These are phyloP conservation scores for Drosophila formosana DNA, from an alignment of 2,888 invertebrate genomes.

Conservation along the genomic window DNA sequence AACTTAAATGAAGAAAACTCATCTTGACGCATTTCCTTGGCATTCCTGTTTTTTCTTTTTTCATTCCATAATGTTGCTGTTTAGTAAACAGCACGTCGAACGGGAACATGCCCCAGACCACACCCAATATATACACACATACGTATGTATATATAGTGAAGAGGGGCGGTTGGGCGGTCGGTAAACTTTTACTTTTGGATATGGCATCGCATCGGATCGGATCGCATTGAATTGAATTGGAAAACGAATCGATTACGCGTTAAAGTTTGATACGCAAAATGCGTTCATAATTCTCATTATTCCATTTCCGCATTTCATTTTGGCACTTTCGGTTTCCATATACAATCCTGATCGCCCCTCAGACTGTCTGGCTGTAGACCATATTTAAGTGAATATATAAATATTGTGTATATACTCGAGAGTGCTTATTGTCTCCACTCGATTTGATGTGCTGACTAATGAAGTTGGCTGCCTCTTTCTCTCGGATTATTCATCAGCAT, in stretches of 20 bases:
- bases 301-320: conserved; percentile 65
- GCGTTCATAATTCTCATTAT: conserved; percentile 66
- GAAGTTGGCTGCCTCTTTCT: conserved; percentile 32
- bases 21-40: conserved; percentile 70
- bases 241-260: conserved; percentile 61
- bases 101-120: conserved; percentile 18
- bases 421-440: conserved; percentile 44
- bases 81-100: conserved; percentile 67
- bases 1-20: conserved; percentile 16
- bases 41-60: conserved; percentile 20
- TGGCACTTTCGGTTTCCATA: conserved; percentile 71
- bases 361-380: not conserved
- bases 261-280: conserved; percentile 42
- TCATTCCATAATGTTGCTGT: conserved; percentile 26
- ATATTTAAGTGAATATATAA: conserved; percentile 24
- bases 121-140: conserved; percentile 16
- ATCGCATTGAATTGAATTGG: conserved; percentile 39
- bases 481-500: conserved; percentile 61
- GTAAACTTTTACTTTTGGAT: conserved; percentile 67
- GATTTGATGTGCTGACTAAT: conserved; percentile 68
- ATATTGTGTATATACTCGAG: conserved; percentile 16
- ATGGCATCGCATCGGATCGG: conserved; percentile 3
- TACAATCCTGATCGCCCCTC: not conserved
- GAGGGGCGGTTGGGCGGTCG: conserved; percentile 14
- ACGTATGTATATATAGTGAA: not conserved